Evolutionary conservation across 2,797 vertebrate species (phyloP).

Genomic region (Scolopax rusticola): DNA sequence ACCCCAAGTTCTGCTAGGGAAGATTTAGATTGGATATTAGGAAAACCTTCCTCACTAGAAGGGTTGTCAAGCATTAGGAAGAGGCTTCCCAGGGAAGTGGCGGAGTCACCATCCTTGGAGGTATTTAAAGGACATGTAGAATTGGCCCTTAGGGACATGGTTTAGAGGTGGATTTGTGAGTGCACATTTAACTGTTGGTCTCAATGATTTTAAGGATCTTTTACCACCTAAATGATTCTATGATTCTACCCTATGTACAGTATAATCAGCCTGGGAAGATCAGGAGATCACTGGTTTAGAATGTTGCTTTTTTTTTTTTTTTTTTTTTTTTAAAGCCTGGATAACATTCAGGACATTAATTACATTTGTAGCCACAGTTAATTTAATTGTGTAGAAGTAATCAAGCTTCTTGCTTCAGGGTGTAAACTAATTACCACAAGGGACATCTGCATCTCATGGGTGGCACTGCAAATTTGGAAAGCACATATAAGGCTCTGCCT

Average conservation of each 20-base stretch:
- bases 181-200: background rate
- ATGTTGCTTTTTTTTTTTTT: background rate
- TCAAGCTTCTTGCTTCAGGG: background rate
- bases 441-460: background rate
- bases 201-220: background rate
- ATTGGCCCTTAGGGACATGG: rapidly evolving
- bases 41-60: background rate
- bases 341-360: background rate
- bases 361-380: background rate
- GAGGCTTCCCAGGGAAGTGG: background rate
- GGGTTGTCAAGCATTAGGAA: background rate
- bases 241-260: background rate
- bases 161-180: background rate
- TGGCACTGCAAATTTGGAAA: background rate
- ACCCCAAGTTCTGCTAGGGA: rapidly evolving
- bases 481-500: background rate
- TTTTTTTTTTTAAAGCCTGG: background rate
- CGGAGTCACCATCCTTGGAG: too few relatives aligned
- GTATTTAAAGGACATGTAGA: background rate
- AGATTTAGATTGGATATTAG: background rate
- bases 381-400: background rate
- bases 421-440: background rate
- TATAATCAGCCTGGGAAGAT: background rate
- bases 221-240: background rate
- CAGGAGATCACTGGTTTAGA: background rate